Conservation (phyloP, 1,140 invertebrate genomes). For the Hermetia illucens region DNA sequence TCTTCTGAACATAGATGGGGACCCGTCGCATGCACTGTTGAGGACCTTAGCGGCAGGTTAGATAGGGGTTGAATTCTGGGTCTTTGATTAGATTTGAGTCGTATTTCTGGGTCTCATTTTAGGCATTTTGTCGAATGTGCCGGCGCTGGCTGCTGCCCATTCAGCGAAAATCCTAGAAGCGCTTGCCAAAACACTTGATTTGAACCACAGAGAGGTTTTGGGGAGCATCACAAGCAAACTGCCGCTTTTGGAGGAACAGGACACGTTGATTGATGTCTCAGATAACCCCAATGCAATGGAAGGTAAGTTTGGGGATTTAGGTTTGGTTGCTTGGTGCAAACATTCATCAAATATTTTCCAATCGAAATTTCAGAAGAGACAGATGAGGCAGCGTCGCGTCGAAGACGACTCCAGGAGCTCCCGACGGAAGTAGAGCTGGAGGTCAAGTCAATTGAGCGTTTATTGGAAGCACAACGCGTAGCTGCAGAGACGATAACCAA, state of each 20-base stretch:
- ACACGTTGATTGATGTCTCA: no score
- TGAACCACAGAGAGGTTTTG: conserved; percentile 13
- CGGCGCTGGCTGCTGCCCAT: conserved; percentile 27
- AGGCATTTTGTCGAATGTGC: conserved; percentile 32
- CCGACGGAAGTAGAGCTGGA: conserved; percentile 24
- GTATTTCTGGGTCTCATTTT: no score
- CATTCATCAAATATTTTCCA: not conserved
- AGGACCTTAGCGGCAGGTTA: conserved; percentile 39
- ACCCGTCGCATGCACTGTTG: conserved; percentile 31
- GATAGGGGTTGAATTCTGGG: conserved; percentile 34
- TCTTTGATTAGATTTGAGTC: conserved; percentile 28
- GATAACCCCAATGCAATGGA: not conserved
- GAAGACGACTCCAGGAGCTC: conserved; percentile 16
- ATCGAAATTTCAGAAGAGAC: conserved; percentile 15
- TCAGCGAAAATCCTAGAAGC: conserved; percentile 8
- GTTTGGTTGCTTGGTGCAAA: not conserved
- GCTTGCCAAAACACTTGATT: conserved; percentile 4
- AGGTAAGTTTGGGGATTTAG: not conserved
- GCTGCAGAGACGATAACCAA: conserved; percentile 56
- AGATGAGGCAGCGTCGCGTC: conserved; percentile 7
- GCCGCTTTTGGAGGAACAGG: conserved; percentile 6
- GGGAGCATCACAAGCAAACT: conserved; percentile 13
- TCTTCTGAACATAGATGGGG: conserved; percentile 32
- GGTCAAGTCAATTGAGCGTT: conserved; percentile 32
- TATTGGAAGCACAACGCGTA: conserved; percentile 46